These are phyloP conservation scores for Phymorhynchus buccinoides DNA, from an alignment of 1,140 invertebrate genomes.

Conservation along the genomic window DNA sequence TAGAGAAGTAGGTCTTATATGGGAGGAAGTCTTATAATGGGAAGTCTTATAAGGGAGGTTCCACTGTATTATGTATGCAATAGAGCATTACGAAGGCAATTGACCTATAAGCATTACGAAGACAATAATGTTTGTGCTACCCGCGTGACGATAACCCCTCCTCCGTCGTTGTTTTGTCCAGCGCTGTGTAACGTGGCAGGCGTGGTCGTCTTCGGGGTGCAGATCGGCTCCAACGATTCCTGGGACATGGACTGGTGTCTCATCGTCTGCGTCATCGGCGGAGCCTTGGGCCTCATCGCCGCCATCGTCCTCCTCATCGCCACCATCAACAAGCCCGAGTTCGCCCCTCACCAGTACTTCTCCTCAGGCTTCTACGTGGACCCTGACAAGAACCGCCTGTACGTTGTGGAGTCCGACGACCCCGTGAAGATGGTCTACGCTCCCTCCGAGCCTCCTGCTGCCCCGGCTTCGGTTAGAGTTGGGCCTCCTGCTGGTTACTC, in stretches of 20 bases:
- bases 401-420: slow-evolving; percentile 46
- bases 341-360: slow-evolving; percentile 46
- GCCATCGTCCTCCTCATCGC: slow-evolving; percentile 63
- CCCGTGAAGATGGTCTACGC: slow-evolving; percentile 31
- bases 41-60: too few relatives aligned
- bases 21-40: too few relatives aligned
- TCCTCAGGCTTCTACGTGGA: slow-evolving; percentile 54
- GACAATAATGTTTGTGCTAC: too few relatives aligned
- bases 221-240: slow-evolving; percentile 50
- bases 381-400: slow-evolving; percentile 54
- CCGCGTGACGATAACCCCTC: too few relatives aligned
- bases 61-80: too few relatives aligned
- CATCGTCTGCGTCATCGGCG: slow-evolving; percentile 58
- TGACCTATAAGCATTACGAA: too few relatives aligned
- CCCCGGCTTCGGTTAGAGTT: neutral
- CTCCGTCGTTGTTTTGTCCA: too few relatives aligned
- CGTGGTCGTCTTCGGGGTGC: slow-evolving; percentile 55
- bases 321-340: slow-evolving; percentile 51
- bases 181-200: slow-evolving; percentile 56
- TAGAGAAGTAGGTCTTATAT: too few relatives aligned
- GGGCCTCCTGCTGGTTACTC: neutral
- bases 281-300: slow-evolving; percentile 52
- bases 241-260: slow-evolving; percentile 60
- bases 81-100: too few relatives aligned
- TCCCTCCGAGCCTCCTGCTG: neutral